Conservation (phyloP, 2,888 invertebrate genomes). For the Lasioglossum malachurum region DNA sequence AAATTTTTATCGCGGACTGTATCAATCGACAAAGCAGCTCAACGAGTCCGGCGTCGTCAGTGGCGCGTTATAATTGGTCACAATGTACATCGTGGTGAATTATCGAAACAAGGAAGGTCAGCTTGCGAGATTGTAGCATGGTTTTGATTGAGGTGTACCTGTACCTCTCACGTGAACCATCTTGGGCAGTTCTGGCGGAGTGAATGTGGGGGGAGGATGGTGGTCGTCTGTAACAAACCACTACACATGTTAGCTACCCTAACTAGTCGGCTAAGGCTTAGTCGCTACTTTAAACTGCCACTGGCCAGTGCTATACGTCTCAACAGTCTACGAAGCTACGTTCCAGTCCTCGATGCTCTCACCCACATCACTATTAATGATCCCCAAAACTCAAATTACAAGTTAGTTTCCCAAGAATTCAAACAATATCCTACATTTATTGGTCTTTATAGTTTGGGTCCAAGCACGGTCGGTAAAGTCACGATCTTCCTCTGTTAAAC, state of each 20-base stretch:
- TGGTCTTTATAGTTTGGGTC: neutral
- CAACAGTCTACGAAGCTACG: conserved; percentile 48
- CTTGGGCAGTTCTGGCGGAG: conserved; percentile 99
- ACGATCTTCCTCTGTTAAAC: neutral
- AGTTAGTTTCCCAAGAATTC: neutral
- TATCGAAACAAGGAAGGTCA: conserved; percentile 74
- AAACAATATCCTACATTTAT: too few relatives aligned
- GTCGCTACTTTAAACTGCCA: conserved; percentile 66
- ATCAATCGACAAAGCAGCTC: conserved; percentile 31
- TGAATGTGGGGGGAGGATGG: conserved; percentile 99
- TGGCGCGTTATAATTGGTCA: conserved; percentile 29
- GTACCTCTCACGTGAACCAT: conserved; percentile 98
- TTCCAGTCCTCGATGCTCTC: conserved; percentile 49
- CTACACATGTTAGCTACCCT: conserved; percentile 85
- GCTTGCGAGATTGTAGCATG: conserved; percentile 83
- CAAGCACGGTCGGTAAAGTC: neutral
- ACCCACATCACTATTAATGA: neutral
- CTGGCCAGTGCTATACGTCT: conserved; percentile 56
- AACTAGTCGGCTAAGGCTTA: conserved; percentile 80
- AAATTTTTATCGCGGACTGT: neutral
- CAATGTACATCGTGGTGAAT: conserved; percentile 53
- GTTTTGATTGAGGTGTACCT: conserved; percentile 83
- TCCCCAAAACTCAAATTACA: neutral
- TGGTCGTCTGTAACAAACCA: conserved; percentile 95
- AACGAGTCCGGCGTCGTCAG: conserved; percentile 26